A percentile compares a stretch with the other conserved stretches of the same genome.
phyloP scores from a whole-genome alignment of 2,113 vertebrate genomes.

The Aramus guarauna region DNA sequence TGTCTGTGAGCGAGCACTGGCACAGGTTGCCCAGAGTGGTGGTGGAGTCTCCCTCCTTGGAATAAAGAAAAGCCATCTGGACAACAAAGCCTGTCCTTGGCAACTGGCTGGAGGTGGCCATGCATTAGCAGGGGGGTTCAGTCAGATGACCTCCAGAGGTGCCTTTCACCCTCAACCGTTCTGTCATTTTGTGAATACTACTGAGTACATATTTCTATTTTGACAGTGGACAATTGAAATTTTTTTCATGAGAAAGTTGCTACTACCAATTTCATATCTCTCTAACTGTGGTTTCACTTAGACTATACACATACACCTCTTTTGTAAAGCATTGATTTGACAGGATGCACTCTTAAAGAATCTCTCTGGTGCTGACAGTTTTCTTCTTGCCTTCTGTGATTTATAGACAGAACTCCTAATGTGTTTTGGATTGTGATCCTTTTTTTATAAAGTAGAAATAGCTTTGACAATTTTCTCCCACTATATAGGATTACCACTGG shows the following conservation, averaged over 20 bases:
- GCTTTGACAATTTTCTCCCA: neutral
- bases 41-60: neutral
- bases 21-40: neutral
- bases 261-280: neutral
- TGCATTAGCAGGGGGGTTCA: accelerated
- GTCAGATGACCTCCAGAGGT: neutral
- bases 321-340: neutral
- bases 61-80: neutral
- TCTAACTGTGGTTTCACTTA: neutral
- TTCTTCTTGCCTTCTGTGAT: neutral
- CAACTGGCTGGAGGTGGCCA: neutral
- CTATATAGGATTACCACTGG: neutral
- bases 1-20: accelerated
- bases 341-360: neutral
- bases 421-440: neutral
- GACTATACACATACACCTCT: neutral
- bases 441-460: neutral
- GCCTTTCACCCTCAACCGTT: neutral
- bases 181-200: neutral
- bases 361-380: neutral
- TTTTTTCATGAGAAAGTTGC: neutral
- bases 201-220: neutral
- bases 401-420: neutral
- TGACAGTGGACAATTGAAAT: neutral
- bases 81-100: neutral